Conservation (phyloP, 2,797 vertebrate genomes). For the Cuculus canorus region DNA sequence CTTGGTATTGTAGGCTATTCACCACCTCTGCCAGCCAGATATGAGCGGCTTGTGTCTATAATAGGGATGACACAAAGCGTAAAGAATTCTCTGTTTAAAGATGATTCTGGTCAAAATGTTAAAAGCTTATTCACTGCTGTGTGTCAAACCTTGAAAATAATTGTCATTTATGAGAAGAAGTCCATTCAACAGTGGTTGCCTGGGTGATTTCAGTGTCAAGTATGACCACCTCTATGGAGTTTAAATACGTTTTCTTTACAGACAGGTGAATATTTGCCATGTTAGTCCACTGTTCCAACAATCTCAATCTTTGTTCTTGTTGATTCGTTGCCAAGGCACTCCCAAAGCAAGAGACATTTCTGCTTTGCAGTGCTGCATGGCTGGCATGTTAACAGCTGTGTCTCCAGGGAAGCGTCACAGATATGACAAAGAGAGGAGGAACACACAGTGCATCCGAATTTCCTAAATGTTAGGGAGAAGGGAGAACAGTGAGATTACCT, state of each 20-base stretch:
- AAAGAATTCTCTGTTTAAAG: neutral
- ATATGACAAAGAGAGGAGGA: neutral
- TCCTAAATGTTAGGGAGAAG: neutral
- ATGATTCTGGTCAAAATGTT: conserved; percentile 38
- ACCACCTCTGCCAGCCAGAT: neutral
- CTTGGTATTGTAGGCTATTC: neutral
- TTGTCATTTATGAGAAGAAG: conserved; percentile 9
- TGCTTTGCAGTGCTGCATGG: neutral
- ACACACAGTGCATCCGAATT: rapidly evolving
- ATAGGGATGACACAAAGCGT: neutral
- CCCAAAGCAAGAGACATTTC: neutral
- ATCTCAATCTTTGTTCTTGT: neutral
- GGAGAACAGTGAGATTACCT: neutral
- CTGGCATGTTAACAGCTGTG: neutral
- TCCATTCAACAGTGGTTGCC: neutral
- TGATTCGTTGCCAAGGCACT: neutral
- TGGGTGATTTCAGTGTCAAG: conserved; percentile 17
- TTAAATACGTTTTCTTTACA: neutral
- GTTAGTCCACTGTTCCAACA: neutral
- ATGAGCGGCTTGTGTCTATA: neutral
- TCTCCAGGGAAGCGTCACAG: neutral
- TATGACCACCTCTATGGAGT: neutral
- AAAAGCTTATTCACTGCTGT: neutral
- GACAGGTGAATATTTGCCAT: neutral
- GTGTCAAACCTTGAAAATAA: conserved; percentile 35